These are phyloP conservation scores for Sapajus apella DNA, from an alignment of 2,113 vertebrate genomes.

Conservation along the genomic window DNA sequence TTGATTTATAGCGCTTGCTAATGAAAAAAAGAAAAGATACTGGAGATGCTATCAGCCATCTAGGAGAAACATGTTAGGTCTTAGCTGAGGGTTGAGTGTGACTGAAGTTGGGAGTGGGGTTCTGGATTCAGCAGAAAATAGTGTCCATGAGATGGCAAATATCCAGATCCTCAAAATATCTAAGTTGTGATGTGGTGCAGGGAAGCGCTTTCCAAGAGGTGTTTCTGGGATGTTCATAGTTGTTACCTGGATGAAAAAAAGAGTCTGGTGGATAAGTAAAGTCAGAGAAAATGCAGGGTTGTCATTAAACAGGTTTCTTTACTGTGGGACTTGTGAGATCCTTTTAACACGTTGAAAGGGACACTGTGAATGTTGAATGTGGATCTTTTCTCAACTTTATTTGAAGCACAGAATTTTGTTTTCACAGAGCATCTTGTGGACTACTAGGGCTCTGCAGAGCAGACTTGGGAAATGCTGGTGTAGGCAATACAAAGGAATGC, in stretches of 20 bases:
- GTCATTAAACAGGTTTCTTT: neutral
- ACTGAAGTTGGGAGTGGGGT: neutral
- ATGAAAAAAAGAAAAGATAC: neutral
- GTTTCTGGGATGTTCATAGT: neutral
- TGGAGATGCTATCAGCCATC: neutral
- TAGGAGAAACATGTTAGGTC: neutral
- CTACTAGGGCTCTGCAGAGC: constrained; percentile 16
- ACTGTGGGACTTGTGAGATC: constrained; percentile 14
- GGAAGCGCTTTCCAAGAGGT: neutral
- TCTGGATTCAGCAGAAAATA: neutral
- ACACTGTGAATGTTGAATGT: neutral
- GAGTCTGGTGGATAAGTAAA: neutral
- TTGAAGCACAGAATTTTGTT: constrained; percentile 60
- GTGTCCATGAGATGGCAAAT: neutral
- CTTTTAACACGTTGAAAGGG: neutral
- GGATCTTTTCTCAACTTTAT: constrained; percentile 36
- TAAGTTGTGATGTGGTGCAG: neutral
- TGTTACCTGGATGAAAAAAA: neutral
- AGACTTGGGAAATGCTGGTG: constrained; percentile 66
- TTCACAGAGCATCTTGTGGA: constrained; percentile 54
- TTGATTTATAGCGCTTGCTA: neutral
- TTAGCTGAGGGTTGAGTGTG: constrained; percentile 31
- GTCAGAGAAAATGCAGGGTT: constrained; percentile 1
- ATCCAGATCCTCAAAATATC: neutral
- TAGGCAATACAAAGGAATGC: constrained; percentile 69